Evolutionary conservation across 2,797 vertebrate genomes (phyloP), one percentile per base, ranked within the genome.

Genomic region (Falco concolor): DNA sequence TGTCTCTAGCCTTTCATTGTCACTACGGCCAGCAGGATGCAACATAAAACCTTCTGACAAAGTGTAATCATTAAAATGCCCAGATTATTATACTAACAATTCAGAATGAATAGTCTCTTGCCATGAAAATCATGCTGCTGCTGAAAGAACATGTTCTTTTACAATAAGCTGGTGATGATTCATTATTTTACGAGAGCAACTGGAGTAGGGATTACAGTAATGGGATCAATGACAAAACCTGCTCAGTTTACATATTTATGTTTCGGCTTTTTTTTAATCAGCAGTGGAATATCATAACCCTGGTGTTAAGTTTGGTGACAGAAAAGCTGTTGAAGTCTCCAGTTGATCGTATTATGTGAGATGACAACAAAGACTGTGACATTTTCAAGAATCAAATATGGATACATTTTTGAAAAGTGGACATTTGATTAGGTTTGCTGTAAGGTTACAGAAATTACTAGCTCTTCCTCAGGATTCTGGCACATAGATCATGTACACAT

Each of bases 181-280:
- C 68, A 91, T 93, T 93, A 73, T 80, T 83, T 83, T 89, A 63
- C 52, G 81, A 91, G 75, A 92, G 64, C 38, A 89, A 45, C 20
- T 63, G 32, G 36, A 95, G 36, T 52, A 83, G 56, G 64, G 68
- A 91, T 89, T 70, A 63, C 45, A 94, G 38, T 79, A 85, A 89
- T 49, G 40, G 79, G 91, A 93, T 70, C 64, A 80, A 64, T 91
- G 85, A 68, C 40, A 87, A 89, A 94, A 92, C 32, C 52, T 77
- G 12, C 74, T 91, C 75, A 24, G 36, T 89, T 85, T 91, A 60
- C 8, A 1, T 84, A 70, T 78, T 68, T 93, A 36, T 73, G 18
- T 89, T 92, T 92, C 3, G 0, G 21, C 28, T 88, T 94, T 90
- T 77, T 84, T 70, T 67, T 72, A 74, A 87, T 94, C 75, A 87